phyloP scores from a whole-genome alignment of 2,888 invertebrate species.

The Aphidius colemani region DNA sequence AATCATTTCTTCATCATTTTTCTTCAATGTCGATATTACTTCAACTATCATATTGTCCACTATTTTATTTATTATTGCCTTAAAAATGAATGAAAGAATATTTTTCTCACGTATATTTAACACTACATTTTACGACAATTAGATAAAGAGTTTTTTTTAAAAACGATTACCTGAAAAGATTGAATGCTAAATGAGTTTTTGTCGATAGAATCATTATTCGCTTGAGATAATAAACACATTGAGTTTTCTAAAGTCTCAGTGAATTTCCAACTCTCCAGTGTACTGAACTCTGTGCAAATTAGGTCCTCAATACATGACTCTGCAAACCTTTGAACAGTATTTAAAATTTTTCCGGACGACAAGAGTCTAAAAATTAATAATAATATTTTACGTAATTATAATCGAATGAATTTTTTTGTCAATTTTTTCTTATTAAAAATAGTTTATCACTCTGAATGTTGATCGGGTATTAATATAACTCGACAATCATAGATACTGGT shows the following conservation, averaged over 20 bases:
- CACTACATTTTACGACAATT: neutral
- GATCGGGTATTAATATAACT: no score
- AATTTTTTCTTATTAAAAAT: no score
- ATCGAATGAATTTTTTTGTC: no score
- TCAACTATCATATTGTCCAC: constrained; percentile 34
- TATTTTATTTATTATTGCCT: constrained; percentile 35
- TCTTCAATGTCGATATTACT: constrained; percentile 26
- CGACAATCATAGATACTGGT: no score
- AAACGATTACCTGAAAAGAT: no score
- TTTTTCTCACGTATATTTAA: neutral
- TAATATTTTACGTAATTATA: no score
- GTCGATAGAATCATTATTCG: no score
- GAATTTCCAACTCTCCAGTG: neutral
- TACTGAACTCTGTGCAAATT: neutral
- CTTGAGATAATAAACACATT: neutral
- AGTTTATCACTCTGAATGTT: no score
- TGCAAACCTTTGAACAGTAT: neutral
- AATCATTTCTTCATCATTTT: constrained; percentile 28
- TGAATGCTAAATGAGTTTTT: no score
- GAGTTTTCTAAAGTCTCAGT: neutral
- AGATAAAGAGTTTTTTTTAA: neutral
- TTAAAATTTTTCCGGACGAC: neutral
- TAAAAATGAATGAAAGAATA: neutral
- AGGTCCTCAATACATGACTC: neutral
- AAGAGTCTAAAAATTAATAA: no score